A percentile compares a stretch with the other conserved stretches of the same genome.
phyloP scores from a whole-genome alignment of 1,140 invertebrate genomes.

The Sycophaga agraensis region DNA sequence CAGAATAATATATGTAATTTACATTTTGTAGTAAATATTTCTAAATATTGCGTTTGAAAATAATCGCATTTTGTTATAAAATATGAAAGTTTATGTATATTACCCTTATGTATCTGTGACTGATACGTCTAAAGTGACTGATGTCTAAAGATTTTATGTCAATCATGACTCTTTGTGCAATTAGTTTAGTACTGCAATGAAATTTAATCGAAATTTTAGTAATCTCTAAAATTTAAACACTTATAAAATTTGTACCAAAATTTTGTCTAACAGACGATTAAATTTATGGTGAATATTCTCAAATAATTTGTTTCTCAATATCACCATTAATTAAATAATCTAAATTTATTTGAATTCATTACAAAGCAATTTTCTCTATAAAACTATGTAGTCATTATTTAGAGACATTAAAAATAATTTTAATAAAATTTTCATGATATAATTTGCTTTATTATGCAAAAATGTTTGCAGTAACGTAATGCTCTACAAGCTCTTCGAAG shows the following conservation, averaged over 20 bases:
- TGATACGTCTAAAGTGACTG: slow-evolving; percentile 8
- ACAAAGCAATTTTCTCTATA: background rate
- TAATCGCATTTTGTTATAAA: slow-evolving; percentile 11
- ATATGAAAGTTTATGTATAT: slow-evolving; percentile 16
- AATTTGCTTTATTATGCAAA: background rate
- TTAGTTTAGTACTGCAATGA: slow-evolving; percentile 14
- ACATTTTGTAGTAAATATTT: slow-evolving; percentile 23
- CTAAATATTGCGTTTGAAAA: slow-evolving; percentile 7
- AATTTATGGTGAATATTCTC: background rate
- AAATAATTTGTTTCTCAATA: background rate
- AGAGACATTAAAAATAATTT: slow-evolving; percentile 9
- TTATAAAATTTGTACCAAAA: slow-evolving; percentile 32
- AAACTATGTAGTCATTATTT: background rate
- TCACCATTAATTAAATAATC: slow-evolving; percentile 4
- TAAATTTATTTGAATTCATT: slow-evolving; percentile 12
- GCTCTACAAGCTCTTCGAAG: slow-evolving; percentile 24
- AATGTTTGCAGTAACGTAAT: slow-evolving; percentile 12
- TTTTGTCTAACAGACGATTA: slow-evolving; percentile 18
- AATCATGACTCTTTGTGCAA: slow-evolving; percentile 13
- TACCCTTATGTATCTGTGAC: slow-evolving; percentile 18
- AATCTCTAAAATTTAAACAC: slow-evolving; percentile 8
- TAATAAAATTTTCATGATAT: slow-evolving; percentile 10
- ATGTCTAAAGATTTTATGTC: slow-evolving; percentile 12
- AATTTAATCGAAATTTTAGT: slow-evolving; percentile 19
- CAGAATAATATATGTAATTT: slow-evolving; percentile 25